Base-by-base conservation (phyloP, 2,888 invertebrate species). In the Rotaria magnacalcarata region DNA sequence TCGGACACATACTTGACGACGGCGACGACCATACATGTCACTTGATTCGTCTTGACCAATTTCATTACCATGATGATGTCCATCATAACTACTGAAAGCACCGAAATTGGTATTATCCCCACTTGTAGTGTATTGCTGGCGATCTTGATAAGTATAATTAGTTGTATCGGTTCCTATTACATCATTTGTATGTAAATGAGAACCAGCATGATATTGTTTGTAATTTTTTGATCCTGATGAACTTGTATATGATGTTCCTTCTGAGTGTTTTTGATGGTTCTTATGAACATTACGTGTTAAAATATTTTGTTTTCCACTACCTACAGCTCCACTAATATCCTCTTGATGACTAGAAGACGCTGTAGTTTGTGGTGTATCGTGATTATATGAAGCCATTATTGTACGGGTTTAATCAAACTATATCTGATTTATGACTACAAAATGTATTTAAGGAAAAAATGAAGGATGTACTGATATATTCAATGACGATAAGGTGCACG, bases 1-100 rank as follows among this genome's bases (percentile, higher is more conserved):
- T 34, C 85, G 85, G 24, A 85, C 85, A 16, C 75, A 43, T 4
- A 75, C 75, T 43, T 86, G 86, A 58, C 85, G 75, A 27, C 85
- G 47, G 14, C 34, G 47, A 16, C 34, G 47, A 10, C 19, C 10
- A n/a, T 80, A 80, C 8, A 80, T 80, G 4, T 80, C 80, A 47
- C 80, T 47, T 47, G 47, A n/a, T 10, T 80, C n/a, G n/a, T 21
- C 5, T 24, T 8, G 2, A 27, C 2, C n/a, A 24, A 19, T 19
- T 47, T 24, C 24, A n/a, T 47, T 80, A 1, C 47, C 47, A 24
- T 47, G 47, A 80, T 47, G 47, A 10, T 24, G 47, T 80, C 47
- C 80, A 47, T 47, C n/a, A 47, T 80, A n/a, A 24, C 67, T 14
- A 41, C 34, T 41, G 19, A 67, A 34, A 34, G 16, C 14, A 19